phyloP scores from a whole-genome alignment of 2,797 vertebrate genomes.

The Hafferia zeledoni region DNA sequence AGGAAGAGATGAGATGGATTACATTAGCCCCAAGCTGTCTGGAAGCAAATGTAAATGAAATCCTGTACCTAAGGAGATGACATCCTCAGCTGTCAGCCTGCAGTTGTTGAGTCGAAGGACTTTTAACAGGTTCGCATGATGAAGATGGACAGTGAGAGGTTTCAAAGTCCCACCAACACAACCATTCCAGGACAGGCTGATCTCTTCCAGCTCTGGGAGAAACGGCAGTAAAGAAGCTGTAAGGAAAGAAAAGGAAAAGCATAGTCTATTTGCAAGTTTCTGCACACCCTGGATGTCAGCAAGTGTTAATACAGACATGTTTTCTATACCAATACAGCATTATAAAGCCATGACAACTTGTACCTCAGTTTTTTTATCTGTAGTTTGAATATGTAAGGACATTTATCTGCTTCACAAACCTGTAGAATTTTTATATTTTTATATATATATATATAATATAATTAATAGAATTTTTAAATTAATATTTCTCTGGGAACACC shows the following conservation, averaged over 20 bases:
- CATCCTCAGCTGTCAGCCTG: conserved; percentile 81
- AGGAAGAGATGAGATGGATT: conserved; percentile 19
- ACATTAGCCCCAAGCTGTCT: not conserved
- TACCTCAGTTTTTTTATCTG: not conserved
- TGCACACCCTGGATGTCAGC: not conserved
- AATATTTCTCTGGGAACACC: not conserved
- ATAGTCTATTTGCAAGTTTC: not conserved
- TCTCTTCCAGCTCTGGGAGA: conserved; percentile 83
- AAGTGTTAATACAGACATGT: not conserved
- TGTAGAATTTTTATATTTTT: not conserved
- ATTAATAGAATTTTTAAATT: not conserved
- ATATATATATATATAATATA: not conserved
- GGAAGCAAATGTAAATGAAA: not conserved
- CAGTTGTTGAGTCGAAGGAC: conserved; percentile 84
- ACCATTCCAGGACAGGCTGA: conserved; percentile 90
- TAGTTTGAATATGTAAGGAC: not conserved
- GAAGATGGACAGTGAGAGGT: conserved; percentile 80
- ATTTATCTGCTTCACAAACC: not conserved
- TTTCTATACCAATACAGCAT: not conserved
- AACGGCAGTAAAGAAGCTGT: conserved; percentile 72
- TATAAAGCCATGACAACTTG: not conserved
- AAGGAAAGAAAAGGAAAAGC: not conserved
- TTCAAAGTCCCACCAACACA: conserved; percentile 82
- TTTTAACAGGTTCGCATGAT: conserved; percentile 76
- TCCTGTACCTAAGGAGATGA: conserved; percentile 80